phyloP scores from a whole-genome alignment of 2,888 invertebrate species.

The Anthrax anthrax region DNA sequence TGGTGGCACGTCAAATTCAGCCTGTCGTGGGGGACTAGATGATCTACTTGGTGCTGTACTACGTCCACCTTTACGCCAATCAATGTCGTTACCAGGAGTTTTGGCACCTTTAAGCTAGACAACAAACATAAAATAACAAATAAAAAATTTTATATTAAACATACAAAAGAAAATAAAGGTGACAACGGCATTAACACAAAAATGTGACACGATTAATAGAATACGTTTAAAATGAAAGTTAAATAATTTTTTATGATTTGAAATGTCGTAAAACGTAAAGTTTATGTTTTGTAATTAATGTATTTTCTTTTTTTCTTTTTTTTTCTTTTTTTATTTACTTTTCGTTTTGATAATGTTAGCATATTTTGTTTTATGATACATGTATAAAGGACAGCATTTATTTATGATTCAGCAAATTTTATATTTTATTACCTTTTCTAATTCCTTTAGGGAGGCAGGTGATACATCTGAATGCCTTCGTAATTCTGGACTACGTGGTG shows the following conservation, averaged over 20 bases:
- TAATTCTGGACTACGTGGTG: constrained; percentile 68
- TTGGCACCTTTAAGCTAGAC: constrained; percentile 49
- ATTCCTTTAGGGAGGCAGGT: constrained; percentile 70
- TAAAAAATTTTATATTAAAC: not conserved
- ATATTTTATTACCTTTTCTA: constrained; percentile 57
- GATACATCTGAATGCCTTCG: constrained; percentile 76
- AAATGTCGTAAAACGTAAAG: constrained; percentile 8
- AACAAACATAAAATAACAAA: not conserved
- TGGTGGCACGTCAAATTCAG: constrained; percentile 26
- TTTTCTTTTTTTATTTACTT: too few relatives aligned
- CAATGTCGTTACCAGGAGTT: constrained; percentile 38
- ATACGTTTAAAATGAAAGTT: constrained; percentile 16
- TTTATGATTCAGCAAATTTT: not conserved
- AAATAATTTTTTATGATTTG: constrained; percentile 11
- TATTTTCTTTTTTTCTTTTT: not conserved
- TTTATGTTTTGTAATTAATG: constrained; percentile 2
- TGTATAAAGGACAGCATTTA: not conserved
- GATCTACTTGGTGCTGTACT: constrained; percentile 49
- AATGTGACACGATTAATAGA: constrained; percentile 2
- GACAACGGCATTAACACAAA: not conserved
- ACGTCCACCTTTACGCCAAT: constrained; percentile 42
- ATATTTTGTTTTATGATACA: not conserved
- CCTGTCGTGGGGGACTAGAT: constrained; percentile 41
- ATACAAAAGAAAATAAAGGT: constrained; percentile 1
- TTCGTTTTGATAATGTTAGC: not conserved